Conservation (phyloP, 2,888 invertebrate genomes). For the Halocaridina rubra region DNA sequence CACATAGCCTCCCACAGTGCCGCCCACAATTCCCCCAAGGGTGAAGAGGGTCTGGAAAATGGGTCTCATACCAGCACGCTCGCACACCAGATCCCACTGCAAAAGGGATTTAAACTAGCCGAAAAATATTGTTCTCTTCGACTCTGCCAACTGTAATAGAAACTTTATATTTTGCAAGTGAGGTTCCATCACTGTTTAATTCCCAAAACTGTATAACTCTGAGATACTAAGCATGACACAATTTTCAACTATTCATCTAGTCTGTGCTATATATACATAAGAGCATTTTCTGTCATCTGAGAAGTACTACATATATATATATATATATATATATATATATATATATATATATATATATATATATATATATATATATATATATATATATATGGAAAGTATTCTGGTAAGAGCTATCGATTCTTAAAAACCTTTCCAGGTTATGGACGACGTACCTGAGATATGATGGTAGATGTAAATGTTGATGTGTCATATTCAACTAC, state of each 20-base stretch:
- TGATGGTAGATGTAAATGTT: neutral
- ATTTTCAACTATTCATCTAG: no score
- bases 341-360: constrained; percentile 19
- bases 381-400: constrained; percentile 11
- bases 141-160: neutral
- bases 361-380: constrained; percentile 19
- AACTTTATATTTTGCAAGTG: neutral
- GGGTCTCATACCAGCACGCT: constrained; percentile 67
- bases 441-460: neutral
- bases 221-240: no score
- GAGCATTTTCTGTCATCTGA: no score
- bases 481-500: neutral
- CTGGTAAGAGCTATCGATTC: no score
- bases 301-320: neutral
- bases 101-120: constrained; percentile 13
- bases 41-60: constrained; percentile 69
- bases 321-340: constrained; percentile 11
- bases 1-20: constrained; percentile 68
- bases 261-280: no score
- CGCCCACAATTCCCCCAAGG: constrained; percentile 69
- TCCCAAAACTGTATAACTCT: no score
- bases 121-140: neutral
- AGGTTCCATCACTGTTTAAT: no score
- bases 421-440: no score
- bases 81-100: constrained; percentile 69